phyloP scores from a whole-genome alignment of 23 tunicate genomes.

The Pegea sp. region DNA sequence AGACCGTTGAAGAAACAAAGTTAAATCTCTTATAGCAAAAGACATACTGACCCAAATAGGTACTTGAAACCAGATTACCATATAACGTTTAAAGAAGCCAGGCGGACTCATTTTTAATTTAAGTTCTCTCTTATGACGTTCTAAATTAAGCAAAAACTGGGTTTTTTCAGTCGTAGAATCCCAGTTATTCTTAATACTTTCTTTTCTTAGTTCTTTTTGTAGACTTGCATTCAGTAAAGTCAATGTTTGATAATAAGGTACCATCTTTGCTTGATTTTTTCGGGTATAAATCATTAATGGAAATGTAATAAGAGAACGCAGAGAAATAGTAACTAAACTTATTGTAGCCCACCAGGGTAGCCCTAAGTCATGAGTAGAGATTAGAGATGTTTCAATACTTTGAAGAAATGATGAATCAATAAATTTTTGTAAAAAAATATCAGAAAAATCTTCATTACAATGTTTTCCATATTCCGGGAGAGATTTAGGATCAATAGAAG shows the following conservation, averaged over 20 bases:
- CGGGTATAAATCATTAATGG: neutral
- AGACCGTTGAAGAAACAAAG: neutral
- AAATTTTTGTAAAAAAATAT: neutral
- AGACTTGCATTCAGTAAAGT: neutral
- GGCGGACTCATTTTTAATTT: neutral
- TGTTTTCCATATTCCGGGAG: neutral
- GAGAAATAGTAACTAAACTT: neutral
- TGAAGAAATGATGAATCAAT: neutral
- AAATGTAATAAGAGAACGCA: neutral
- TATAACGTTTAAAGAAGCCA: neutral
- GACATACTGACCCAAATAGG: neutral
- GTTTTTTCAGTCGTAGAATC: neutral
- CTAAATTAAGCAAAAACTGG: neutral
- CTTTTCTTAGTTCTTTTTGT: neutral
- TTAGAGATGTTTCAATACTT: neutral
- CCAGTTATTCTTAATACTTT: neutral
- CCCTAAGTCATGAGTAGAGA: neutral
- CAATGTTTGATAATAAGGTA: neutral
- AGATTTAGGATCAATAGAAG: too few relatives aligned
- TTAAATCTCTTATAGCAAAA: neutral
- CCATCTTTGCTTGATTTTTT: neutral
- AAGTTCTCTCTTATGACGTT: neutral
- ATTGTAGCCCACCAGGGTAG: constrained; percentile 1
- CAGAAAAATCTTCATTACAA: neutral
- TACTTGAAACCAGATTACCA: neutral